These are phyloP conservation scores for Embidobia sp. DNA, from an alignment of 2,888 invertebrate genomes.

Conservation along the genomic window DNA sequence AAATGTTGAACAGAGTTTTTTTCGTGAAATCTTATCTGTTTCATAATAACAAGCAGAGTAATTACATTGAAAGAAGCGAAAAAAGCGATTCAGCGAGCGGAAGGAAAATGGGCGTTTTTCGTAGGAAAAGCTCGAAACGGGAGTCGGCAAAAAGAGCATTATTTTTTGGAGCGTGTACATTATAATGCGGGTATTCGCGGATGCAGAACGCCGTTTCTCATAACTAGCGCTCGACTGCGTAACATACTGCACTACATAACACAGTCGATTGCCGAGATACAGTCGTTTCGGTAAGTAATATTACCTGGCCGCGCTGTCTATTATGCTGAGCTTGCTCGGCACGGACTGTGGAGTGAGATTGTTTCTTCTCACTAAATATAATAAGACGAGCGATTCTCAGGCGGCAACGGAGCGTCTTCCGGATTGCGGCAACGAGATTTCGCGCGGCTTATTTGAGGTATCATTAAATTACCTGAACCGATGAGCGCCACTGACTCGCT, in stretches of 20 bases:
- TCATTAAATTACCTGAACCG: conserved; percentile 28
- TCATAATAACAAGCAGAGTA: neutral
- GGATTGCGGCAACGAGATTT: conserved; percentile 9
- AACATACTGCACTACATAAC: conserved; percentile 68
- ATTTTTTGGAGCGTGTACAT: conserved; percentile 36
- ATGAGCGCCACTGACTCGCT: conserved; percentile 29
- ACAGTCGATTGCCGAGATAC: conserved; percentile 75
- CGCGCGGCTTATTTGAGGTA: conserved; percentile 15
- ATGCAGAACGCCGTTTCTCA: neutral
- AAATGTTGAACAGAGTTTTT: too few relatives aligned
- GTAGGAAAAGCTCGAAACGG: too few relatives aligned
- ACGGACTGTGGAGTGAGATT: conserved; percentile 71
- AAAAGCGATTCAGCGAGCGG: too few relatives aligned
- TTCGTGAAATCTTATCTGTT: too few relatives aligned
- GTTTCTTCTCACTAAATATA: conserved; percentile 77
- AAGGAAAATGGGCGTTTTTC: too few relatives aligned
- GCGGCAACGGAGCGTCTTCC: neutral
- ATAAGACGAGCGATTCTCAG: conserved; percentile 71
- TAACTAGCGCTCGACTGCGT: conserved; percentile 13
- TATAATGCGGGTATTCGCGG: conserved; percentile 16
- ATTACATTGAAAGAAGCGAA: neutral
- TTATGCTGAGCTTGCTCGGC: conserved; percentile 37
- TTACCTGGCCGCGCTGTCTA: conserved; percentile 70
- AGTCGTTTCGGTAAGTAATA: conserved; percentile 75
- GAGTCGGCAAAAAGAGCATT: conserved; percentile 2